A percentile compares a stretch with the other conserved stretches of the same genome.
phyloP scores from a whole-genome alignment of 2,113 vertebrate genomes.

The Tinamus guttatus region DNA sequence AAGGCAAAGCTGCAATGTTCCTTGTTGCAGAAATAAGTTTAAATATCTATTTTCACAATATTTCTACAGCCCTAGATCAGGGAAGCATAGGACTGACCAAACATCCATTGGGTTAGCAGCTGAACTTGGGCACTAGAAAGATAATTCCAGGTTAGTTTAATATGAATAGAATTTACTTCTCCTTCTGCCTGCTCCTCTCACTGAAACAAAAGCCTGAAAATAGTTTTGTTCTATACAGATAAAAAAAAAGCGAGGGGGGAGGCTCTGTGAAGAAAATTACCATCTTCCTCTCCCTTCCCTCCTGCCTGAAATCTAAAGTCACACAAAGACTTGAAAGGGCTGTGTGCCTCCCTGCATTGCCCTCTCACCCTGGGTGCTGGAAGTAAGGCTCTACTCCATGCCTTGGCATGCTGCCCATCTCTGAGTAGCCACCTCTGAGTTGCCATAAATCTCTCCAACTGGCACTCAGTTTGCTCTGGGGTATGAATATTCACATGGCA shows the following conservation, averaged over 20 bases:
- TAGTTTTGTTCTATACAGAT: not conserved
- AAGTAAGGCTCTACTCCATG: not conserved
- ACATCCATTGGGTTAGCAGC: not conserved
- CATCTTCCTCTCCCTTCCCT: not conserved
- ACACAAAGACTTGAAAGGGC: not conserved
- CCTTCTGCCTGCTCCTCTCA: not conserved
- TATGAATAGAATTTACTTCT: not conserved
- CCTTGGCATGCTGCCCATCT: rapidly evolving
- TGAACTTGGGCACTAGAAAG: not conserved
- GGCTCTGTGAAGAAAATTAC: rapidly evolving
- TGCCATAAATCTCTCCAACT: not conserved
- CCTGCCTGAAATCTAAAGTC: not conserved
- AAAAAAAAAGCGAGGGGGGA: not conserved
- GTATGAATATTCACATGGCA: not conserved
- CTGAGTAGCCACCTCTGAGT: not conserved
- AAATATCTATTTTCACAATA: not conserved
- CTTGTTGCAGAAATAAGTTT: not conserved
- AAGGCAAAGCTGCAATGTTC: not conserved
- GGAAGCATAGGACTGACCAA: not conserved
- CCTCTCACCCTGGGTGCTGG: not conserved
- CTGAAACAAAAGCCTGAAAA: not conserved
- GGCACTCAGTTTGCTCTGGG: not conserved
- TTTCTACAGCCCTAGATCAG: not conserved
- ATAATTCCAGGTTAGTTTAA: not conserved
- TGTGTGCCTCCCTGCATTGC: not conserved